phyloP scores from a whole-genome alignment of 2,113 vertebrate species.

The Candoia aspera region DNA sequence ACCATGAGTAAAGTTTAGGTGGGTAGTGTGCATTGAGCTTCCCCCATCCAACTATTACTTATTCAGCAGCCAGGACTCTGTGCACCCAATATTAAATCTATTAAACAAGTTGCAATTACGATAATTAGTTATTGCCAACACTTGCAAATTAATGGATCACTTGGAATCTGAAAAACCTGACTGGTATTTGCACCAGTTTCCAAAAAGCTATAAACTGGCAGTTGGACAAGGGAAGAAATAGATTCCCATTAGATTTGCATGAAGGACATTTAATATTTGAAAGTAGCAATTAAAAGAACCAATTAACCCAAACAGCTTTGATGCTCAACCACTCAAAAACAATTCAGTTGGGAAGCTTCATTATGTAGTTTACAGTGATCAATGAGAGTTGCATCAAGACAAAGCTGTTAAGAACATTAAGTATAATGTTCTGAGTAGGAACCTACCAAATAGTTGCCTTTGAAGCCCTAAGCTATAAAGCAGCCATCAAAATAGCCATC shows the following conservation, averaged over 20 bases:
- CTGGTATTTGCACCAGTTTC: neutral
- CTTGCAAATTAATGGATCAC: neutral
- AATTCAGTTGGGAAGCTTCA: neutral
- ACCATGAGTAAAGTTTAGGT: neutral
- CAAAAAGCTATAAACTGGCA: neutral
- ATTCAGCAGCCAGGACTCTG: neutral
- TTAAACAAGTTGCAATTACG: neutral
- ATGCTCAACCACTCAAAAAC: neutral
- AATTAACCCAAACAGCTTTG: neutral
- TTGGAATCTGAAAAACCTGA: neutral
- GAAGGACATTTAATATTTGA: neutral
- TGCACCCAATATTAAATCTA: neutral
- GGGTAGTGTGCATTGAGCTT: neutral
- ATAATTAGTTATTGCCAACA: constrained; percentile 3
- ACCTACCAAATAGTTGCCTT: neutral
- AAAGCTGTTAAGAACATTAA: neutral
- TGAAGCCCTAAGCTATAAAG: neutral
- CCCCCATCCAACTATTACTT: neutral
- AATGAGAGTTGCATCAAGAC: neutral
- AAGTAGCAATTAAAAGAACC: constrained; percentile 1
- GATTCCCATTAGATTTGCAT: constrained; percentile 2
- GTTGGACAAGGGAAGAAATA: neutral
- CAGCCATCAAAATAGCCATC: neutral
- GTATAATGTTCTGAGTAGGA: neutral
- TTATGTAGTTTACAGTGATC: neutral